A percentile compares a stretch with the other conserved stretches of the same genome.
These are phyloP conservation scores for Mesaphorura yosii DNA, from an alignment of 1,140 invertebrate genomes.

Conservation along the genomic window DNA sequence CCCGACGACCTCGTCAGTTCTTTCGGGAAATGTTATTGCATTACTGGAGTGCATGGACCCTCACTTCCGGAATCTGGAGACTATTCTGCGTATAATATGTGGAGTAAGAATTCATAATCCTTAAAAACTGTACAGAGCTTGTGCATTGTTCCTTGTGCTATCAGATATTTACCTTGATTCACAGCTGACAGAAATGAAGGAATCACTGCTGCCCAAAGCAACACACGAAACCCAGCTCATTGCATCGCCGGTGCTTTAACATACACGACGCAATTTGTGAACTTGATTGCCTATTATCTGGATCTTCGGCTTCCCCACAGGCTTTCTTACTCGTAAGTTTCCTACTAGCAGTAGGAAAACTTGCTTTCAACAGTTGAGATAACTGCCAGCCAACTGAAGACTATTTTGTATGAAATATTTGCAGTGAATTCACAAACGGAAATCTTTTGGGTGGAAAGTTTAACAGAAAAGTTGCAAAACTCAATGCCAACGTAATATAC, in stretches of 20 bases:
- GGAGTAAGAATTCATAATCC: constrained; percentile 42
- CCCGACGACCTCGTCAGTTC: constrained; percentile 57
- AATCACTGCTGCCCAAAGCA: constrained; percentile 43
- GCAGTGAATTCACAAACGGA: constrained; percentile 57
- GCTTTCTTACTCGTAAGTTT: constrained; percentile 54
- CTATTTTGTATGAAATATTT: neutral
- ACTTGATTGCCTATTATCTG: constrained; percentile 61
- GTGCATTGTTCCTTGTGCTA: no score
- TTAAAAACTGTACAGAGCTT: neutral
- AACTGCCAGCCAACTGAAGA: neutral
- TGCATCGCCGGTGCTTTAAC: constrained; percentile 64
- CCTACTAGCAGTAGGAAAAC: neutral
- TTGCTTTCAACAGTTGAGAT: neutral
- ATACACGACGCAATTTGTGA: constrained; percentile 68
- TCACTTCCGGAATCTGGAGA: constrained; percentile 62
- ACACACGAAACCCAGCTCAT: constrained; percentile 49
- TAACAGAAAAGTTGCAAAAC: constrained; percentile 54
- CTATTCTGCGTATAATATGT: constrained; percentile 60
- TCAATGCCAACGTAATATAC: constrained; percentile 71
- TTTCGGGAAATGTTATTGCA: constrained; percentile 49
- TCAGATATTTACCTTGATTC: neutral
- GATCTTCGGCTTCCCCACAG: constrained; percentile 62
- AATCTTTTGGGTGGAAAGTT: constrained; percentile 58
- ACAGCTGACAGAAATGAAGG: constrained; percentile 52
- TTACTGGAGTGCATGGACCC: constrained; percentile 52